Conservation (phyloP, 2,113 vertebrate species). For the Thomomys bottae region DNA sequence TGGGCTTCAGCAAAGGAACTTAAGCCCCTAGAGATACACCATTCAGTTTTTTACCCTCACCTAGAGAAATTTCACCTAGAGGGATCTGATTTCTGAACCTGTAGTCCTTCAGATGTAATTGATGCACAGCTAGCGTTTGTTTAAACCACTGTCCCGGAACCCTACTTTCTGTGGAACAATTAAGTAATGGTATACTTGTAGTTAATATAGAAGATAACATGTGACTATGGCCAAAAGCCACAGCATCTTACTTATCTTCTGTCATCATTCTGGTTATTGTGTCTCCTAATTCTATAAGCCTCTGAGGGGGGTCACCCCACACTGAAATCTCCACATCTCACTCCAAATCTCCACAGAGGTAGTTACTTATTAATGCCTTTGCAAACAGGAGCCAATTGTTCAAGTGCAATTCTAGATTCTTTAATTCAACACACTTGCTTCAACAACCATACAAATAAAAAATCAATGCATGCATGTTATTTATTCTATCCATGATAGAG, state of each 20-base stretch:
- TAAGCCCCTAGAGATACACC: rapidly evolving
- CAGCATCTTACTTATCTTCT: not conserved
- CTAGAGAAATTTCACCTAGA: not conserved
- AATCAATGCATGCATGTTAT: slow-evolving; percentile 50
- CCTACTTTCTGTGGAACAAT: not conserved
- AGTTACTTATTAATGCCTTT: slow-evolving; percentile 40
- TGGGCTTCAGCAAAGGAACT: not conserved
- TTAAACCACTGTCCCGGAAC: not conserved
- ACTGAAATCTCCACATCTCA: not conserved
- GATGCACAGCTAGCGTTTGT: not conserved
- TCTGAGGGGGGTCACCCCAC: not conserved
- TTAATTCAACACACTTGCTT: slow-evolving; percentile 42
- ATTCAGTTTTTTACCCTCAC: not conserved
- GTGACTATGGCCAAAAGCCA: not conserved
- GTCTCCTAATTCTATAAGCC: not conserved
- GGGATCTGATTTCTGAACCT: not conserved
- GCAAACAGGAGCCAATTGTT: slow-evolving; percentile 53
- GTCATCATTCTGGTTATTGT: not conserved
- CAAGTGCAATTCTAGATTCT: slow-evolving; percentile 37
- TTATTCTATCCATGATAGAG: slow-evolving; percentile 55
- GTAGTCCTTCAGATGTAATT: not conserved
- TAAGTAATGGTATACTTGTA: not conserved
- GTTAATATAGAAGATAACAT: not conserved
- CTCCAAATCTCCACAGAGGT: not conserved
- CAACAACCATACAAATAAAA: slow-evolving; percentile 68